Evolutionary conservation across 2,113 vertebrate species (phyloP).

Genomic region (Pycnonotus jocosus): DNA sequence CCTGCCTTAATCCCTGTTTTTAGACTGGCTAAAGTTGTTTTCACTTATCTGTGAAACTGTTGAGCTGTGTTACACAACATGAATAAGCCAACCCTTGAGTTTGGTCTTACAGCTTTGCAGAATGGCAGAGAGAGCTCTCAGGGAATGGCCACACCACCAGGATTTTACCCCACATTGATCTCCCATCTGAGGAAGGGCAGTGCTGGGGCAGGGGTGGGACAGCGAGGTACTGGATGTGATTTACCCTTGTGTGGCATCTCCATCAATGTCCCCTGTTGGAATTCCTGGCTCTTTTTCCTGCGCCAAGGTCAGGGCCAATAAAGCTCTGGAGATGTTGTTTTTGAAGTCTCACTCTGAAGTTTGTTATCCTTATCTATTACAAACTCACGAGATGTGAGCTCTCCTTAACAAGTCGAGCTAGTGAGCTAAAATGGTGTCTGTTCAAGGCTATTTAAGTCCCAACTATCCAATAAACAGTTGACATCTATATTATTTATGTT

Average conservation of each 20-base stretch:
- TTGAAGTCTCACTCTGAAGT: too few relatives aligned
- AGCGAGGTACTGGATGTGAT: background rate
- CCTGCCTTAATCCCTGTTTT: background rate
- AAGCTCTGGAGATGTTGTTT: too few relatives aligned
- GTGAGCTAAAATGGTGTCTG: too few relatives aligned
- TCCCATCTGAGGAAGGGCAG: background rate
- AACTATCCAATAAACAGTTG: too few relatives aligned
- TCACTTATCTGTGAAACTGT: background rate
- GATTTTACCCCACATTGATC: fast-evolving
- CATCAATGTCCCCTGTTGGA: background rate
- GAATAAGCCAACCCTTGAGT: background rate
- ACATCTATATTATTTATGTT: too few relatives aligned
- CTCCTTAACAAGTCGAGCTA: too few relatives aligned
- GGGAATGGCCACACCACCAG: background rate
- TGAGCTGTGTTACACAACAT: background rate
- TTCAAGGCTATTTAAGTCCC: too few relatives aligned
- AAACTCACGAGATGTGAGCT: too few relatives aligned
- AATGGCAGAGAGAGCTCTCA: background rate
- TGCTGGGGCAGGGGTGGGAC: background rate
- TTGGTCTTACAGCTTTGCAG: background rate
- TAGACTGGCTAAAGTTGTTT: background rate
- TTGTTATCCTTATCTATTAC: too few relatives aligned
- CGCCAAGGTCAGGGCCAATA: too few relatives aligned
- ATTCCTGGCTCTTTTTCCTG: too few relatives aligned
- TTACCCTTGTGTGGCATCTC: background rate